These are phyloP conservation scores for Bambusicola thoracicus DNA, from an alignment of 2,113 vertebrate species.

Conservation along the genomic window DNA sequence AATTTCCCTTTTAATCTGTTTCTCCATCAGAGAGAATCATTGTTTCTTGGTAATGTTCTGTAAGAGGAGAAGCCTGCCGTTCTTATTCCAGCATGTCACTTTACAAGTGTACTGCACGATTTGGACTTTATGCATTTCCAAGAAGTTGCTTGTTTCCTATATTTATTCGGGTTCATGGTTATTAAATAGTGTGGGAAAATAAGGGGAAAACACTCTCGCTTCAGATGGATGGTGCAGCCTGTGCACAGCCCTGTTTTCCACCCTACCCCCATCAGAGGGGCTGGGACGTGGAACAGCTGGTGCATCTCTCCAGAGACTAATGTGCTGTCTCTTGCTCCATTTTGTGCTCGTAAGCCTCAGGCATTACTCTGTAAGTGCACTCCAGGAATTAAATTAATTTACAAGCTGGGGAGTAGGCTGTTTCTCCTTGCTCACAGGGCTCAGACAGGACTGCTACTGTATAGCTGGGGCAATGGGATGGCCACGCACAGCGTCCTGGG, in stretches of 20 bases:
- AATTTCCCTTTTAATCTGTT: conserved; percentile 52
- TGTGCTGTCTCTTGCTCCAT: conserved; percentile 20
- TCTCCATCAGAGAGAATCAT: conserved; percentile 23
- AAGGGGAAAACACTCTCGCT: neutral
- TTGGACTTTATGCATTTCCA: neutral
- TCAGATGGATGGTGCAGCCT: neutral
- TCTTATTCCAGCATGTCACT: neutral
- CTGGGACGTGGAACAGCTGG: conserved; percentile 5
- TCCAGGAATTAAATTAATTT: conserved; percentile 68
- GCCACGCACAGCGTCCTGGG: neutral
- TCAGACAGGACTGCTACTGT: conserved; percentile 34
- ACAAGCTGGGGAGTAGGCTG: conserved; percentile 27
- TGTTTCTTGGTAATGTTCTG: conserved; percentile 13
- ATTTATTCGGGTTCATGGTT: neutral
- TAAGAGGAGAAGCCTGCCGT: neutral
- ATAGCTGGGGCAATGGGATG: neutral
- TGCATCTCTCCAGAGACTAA: conserved; percentile 40
- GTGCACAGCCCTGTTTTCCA: neutral
- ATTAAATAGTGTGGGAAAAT: neutral
- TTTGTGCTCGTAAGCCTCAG: conserved; percentile 44
- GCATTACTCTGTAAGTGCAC: conserved; percentile 48
- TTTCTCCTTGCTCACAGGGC: conserved; percentile 50
- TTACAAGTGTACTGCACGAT: neutral
- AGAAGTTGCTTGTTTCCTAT: neutral
- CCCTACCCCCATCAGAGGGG: neutral